Evolutionary conservation across 1,140 invertebrate genomes (phyloP), one percentile per base, ranked within the genome.

Genomic region (Rhyacophila brunnea): DNA sequence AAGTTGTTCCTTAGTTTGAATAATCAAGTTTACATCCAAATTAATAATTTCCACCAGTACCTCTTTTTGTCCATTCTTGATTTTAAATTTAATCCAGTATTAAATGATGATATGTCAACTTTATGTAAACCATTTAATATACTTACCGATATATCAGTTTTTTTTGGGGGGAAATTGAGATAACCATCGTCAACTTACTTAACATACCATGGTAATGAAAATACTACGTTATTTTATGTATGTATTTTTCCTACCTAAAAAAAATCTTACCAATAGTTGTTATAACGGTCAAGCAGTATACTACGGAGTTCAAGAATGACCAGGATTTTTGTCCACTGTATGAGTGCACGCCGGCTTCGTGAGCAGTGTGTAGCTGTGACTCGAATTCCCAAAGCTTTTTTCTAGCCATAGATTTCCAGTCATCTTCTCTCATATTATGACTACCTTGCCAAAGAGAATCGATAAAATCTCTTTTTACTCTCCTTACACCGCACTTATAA

Each of bases 241-340:
- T 4, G 38, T 4, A 40, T 40, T 15, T 45, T 17, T 17, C 14
- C 14, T 54, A 36, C 14, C 40, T 28, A 28, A 28, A 28, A 5
- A 5, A 28, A 28, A 9, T 66, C 83, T 88, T 85, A 96, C 94
- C 95, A 78, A 98, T 97, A 15, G 95, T 97, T 11, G 95, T 95
- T 63, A 96, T 83, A 60, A 97, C 83, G 49, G 94, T 96, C 66
- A 95, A 80, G 70, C 91, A 93, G 78, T 94, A 98, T 56, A 96
- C 87, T 51, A 97, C 83, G 0, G 93, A 88, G 72, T 96, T 96
- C 73, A 94, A 82, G 75, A 96, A 96, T 66, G 87, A 94, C 93
- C 95, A 98, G 9, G 89, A 87, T 66, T 85, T 86, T 65, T 89
- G 85, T 3, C 91, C 92, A 42, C 90, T 92, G 68, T 91, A 92